Conservation (phyloP, 2,797 vertebrate species). For the Parauchenoglanis ngamensis region DNA sequence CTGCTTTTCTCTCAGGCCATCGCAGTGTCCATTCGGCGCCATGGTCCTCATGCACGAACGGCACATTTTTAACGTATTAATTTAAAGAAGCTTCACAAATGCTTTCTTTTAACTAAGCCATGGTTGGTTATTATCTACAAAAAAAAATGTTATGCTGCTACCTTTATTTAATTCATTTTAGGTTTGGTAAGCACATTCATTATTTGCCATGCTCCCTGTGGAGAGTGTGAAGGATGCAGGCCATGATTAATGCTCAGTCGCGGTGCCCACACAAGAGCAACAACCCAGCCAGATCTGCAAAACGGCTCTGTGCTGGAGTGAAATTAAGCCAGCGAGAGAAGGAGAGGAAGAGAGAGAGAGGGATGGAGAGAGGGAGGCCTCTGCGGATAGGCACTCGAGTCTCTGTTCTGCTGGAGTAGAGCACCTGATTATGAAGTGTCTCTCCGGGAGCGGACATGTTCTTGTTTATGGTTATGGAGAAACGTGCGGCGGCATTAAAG, state of each 20-base stretch:
- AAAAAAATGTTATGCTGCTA: slow-evolving; percentile 32
- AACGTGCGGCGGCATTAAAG: slow-evolving; percentile 61
- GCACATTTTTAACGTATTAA: background rate
- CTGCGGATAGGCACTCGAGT: slow-evolving; percentile 50
- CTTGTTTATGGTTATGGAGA: slow-evolving; percentile 61
- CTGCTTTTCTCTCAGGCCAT: slow-evolving; percentile 25
- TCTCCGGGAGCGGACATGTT: slow-evolving; percentile 53
- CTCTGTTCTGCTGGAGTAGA: slow-evolving; percentile 55
- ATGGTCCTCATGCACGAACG: background rate
- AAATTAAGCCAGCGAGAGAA: slow-evolving; percentile 31
- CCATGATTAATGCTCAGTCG: slow-evolving; percentile 58
- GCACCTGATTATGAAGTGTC: slow-evolving; percentile 58
- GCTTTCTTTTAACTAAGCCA: slow-evolving; percentile 23
- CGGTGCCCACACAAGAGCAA: slow-evolving; percentile 57
- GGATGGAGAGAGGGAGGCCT: slow-evolving; percentile 35
- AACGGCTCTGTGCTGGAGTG: slow-evolving; percentile 28
- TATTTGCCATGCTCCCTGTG: slow-evolving; percentile 49
- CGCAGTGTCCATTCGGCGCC: background rate
- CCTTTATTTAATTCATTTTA: slow-evolving; percentile 54
- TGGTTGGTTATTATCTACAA: slow-evolving; percentile 23
- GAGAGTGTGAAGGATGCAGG: slow-evolving; percentile 49
- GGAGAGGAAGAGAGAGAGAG: background rate
- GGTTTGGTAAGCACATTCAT: slow-evolving; percentile 53
- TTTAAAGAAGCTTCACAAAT: background rate
- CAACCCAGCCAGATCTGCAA: slow-evolving; percentile 53